A percentile compares a stretch with the other conserved stretches of the same genome.
Evolutionary conservation across 1,140 invertebrate species (phyloP).

Genomic region (Calephelis nemesis): DNA sequence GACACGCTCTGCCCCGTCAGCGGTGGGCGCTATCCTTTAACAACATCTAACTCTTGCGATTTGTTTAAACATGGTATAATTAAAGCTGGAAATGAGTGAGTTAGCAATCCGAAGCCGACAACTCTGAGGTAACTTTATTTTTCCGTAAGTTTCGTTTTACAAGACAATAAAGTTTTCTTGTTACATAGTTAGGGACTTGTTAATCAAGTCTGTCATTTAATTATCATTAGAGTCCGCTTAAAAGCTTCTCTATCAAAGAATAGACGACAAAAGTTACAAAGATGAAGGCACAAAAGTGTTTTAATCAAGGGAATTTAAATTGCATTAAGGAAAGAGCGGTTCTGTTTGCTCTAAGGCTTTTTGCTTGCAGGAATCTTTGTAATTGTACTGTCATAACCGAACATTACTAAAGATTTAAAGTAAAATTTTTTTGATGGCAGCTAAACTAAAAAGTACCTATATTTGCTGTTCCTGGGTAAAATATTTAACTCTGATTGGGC

Average conservation of each 20-base stretch:
- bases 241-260: conserved; percentile 22
- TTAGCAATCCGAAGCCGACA: conserved; percentile 58
- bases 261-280: conserved; percentile 23
- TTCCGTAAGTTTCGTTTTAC: conserved; percentile 51
- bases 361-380: conserved; percentile 17
- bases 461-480: not conserved
- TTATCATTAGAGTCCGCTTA: conserved; percentile 40
- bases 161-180: conserved; percentile 57
- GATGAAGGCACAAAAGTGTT: conserved; percentile 27
- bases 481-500: too few relatives aligned
- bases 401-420: not conserved
- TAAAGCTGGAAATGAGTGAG: conserved; percentile 70
- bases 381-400: conserved; percentile 15
- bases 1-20: too few relatives aligned
- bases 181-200: conserved; percentile 68
- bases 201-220: conserved; percentile 65
- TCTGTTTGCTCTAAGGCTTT: conserved; percentile 17
- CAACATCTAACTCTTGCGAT: conserved; percentile 57
- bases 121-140: conserved; percentile 57
- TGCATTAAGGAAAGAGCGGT: conserved; percentile 24
- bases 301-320: conserved; percentile 28
- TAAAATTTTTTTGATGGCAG: not conserved
- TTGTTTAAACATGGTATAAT: conserved; percentile 76
- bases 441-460: not conserved
- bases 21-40: too few relatives aligned